Evolutionary conservation across 30 jellyfish, hydroid and myxozoan species (phyloP), one percentile per base, ranked within the genome.

Genomic region (Hydractinia echinata): DNA sequence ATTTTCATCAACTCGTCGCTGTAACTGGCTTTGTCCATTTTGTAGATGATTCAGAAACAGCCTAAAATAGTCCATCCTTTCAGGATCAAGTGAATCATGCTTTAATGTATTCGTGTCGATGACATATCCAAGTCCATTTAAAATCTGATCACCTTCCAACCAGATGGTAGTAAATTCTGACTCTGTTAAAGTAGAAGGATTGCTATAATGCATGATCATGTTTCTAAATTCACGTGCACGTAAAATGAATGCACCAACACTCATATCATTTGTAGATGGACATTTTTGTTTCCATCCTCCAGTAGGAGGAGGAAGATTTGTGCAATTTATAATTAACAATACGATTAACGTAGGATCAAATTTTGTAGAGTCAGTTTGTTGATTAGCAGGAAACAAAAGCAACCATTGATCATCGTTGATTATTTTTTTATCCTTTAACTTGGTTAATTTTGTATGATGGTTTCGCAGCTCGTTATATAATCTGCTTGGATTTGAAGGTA

Each of bases 171-270:
- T 6, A 64, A 64, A 64, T 13, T 64, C 74, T 7, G 74, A 44
- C 39, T 64, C 74, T 6, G 6, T n/a, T 51, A 64, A n/a, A 64
- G 4, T 64, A 6, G 74, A 44, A 64, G 39, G 19, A 64, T 64
- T 51, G 18, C 74, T 51, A 64, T 64, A 64, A 64, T 64, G 74
- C 19, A n/a, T n/a, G 39, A 64, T 13, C 10, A 44, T 44, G 39
- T 64, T 64, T 64, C 74, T 64, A 64, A 64, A 51, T n/a, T 64
- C 74, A 64, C 74, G 74, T 6, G 39, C 74, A 6, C 74, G 74
- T 13, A 64, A 64, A 64, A 44, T 4, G 39, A n/a, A 64, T 64
- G 74, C 74, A n/a, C 51, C 74, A 64, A 64, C 39, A 64, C 74
- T 64, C 39, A 51, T 64, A 13, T 64, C 74, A 64, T 51, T 64